Conservation (phyloP, 2,113 vertebrate species). For the Megaceryle maxima region DNA sequence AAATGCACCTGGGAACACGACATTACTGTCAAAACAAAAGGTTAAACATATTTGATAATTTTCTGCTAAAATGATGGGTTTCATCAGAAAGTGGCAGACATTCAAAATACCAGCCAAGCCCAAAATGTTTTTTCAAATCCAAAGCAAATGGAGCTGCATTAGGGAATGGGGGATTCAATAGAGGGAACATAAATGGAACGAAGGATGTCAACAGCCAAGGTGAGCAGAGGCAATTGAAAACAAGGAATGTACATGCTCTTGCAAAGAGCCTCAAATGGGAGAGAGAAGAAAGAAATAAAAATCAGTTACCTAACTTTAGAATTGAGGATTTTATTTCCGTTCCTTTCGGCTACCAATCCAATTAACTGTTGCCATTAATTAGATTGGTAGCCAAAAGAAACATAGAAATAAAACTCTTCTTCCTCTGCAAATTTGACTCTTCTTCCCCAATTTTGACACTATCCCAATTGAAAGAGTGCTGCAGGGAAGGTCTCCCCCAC, state of each 20-base stretch:
- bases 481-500: conserved; percentile 12
- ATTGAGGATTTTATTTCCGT: conserved; percentile 13
- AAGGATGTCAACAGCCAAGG: neutral
- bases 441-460: neutral
- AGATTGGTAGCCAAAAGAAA: conserved; percentile 54
- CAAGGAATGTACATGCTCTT: neutral
- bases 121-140: neutral
- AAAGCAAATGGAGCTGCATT: neutral
- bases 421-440: neutral
- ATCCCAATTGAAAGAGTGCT: neutral
- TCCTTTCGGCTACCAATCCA: conserved; percentile 43
- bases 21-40: neutral
- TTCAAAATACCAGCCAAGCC: neutral
- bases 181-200: neutral
- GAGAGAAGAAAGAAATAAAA: neutral
- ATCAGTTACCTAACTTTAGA: neutral
- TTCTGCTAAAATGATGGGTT: neutral
- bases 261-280: neutral
- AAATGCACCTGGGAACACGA: neutral
- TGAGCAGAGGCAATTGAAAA: neutral
- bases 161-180: neutral
- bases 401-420: conserved; percentile 3
- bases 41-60: neutral
- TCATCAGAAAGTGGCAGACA: neutral
- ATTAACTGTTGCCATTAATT: conserved; percentile 55